Base-by-base conservation (phyloP, 2,888 invertebrate genomes). In the Leptopilina syphax region DNA sequence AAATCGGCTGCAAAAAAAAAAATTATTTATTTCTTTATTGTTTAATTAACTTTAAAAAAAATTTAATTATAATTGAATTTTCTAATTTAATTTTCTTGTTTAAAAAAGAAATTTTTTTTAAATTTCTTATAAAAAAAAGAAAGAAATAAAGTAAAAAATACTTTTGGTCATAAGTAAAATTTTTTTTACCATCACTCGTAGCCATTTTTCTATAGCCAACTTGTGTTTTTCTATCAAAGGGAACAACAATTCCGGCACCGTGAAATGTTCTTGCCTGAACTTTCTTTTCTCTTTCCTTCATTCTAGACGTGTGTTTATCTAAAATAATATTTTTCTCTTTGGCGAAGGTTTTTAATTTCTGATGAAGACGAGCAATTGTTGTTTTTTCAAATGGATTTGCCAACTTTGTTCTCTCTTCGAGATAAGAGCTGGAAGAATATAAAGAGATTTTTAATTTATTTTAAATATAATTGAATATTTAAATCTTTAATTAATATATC, bases 231-330 rank as follows among this genome's bases (percentile, higher is more conserved):
- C 95, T 95, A 86, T 97, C 93, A 79, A 95, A 96, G 0, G 98
- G 98, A 1, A 98, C 98, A 47, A 96, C 95, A 86, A 98, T 95
- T 18, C 98, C 98, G 66, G 95, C 95, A 79, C 95, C 95, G 91
- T 97, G 97, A 86, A 97, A 96, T 54, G 96, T 95, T 90, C 94
- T 95, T 0, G 96, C 93, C 0, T 96, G 95, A 12, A 94, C 93
- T 82, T 93, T 94, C 66, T 93, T 93, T 57, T 94, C 93, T n/a
- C 96, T 93, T 76, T 93, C 93, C 82, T 94, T 94, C 92, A 96
- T 96, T 80, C 93, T 92, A 44, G 92, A 89, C 10, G 94, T 94
- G 66, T 93, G 94, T 80, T 92, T 91, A 3, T 94, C 94, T 66
- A 97, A 88, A 67, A 93, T 92, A 79, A 95, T 93, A 3, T 94